Evolutionary conservation across 2,113 vertebrate species (phyloP).

Genomic region (Callospermophilus lateralis): DNA sequence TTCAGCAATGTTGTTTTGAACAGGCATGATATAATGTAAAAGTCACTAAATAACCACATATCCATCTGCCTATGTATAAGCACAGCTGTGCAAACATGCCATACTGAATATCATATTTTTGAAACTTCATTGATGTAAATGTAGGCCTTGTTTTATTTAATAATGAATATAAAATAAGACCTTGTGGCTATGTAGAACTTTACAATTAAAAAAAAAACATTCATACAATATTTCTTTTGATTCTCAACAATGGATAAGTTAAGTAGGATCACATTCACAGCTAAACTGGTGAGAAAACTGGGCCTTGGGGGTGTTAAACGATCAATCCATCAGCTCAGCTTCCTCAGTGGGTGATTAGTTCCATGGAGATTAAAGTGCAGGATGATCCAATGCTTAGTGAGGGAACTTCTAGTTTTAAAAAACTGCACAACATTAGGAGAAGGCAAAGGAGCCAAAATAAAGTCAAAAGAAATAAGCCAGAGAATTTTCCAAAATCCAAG

Average conservation of each 20-base stretch:
- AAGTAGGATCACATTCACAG: neutral
- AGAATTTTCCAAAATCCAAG: conserved; percentile 44
- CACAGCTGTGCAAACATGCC: neutral
- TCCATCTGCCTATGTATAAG: neutral
- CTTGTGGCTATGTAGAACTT: neutral
- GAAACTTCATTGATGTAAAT: neutral
- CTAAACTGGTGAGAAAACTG: neutral
- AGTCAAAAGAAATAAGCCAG: conserved; percentile 43
- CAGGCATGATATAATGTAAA: neutral
- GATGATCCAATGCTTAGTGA: neutral
- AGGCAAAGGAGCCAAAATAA: conserved; percentile 23
- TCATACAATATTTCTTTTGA: neutral
- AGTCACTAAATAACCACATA: neutral
- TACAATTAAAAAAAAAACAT: neutral
- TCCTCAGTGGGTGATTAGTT: conserved; percentile 18
- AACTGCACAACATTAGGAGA: conserved; percentile 31
- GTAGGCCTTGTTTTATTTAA: neutral
- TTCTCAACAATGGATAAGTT: neutral
- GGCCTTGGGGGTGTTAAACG: neutral
- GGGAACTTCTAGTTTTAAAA: conserved; percentile 43
- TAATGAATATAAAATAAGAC: conserved; percentile 19
- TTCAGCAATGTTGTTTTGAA: neutral
- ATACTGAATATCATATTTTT: neutral
- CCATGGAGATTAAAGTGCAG: conserved; percentile 31
- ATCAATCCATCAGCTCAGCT: neutral